phyloP scores from a whole-genome alignment of 1,140 invertebrate genomes.

The Archivesica marissinica region DNA sequence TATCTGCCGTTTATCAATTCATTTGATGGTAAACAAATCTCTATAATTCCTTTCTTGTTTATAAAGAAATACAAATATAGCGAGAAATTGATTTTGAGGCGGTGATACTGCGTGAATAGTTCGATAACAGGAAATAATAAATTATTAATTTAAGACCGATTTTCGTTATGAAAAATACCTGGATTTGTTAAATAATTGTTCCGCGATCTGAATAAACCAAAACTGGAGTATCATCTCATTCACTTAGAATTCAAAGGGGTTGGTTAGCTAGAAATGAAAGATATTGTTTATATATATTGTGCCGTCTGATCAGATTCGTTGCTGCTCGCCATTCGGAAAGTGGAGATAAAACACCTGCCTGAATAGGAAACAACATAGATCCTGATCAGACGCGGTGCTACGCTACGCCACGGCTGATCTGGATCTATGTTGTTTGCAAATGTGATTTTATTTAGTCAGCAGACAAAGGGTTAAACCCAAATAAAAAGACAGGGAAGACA shows the following conservation, averaged over 20 bases:
- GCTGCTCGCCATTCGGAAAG: too few species aligned
- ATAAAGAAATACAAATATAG: too few species aligned
- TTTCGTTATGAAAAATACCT: not conserved
- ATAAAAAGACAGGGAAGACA: too few species aligned
- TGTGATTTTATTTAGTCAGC: too few species aligned
- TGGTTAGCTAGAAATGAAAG: not conserved
- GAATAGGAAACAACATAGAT: too few species aligned
- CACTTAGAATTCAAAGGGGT: not conserved
- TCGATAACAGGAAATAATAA: not conserved
- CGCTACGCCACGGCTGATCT: too few species aligned
- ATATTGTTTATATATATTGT: not conserved
- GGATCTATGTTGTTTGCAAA: too few species aligned
- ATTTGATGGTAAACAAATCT: conserved; percentile 11
- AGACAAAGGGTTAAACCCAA: too few species aligned
- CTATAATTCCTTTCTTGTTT: not conserved
- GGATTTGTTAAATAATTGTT: not conserved
- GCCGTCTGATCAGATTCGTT: too few species aligned
- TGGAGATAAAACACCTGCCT: too few species aligned
- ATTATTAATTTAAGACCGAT: not conserved
- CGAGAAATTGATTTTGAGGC: not conserved
- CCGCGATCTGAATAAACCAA: too few species aligned
- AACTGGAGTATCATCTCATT: not conserved
- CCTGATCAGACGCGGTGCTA: too few species aligned
- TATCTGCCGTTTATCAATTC: not conserved
- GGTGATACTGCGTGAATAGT: not conserved